phyloP scores from a whole-genome alignment of 53 echinoderm and acorn worm genomes.

The Mesocentrotus franciscanus region DNA sequence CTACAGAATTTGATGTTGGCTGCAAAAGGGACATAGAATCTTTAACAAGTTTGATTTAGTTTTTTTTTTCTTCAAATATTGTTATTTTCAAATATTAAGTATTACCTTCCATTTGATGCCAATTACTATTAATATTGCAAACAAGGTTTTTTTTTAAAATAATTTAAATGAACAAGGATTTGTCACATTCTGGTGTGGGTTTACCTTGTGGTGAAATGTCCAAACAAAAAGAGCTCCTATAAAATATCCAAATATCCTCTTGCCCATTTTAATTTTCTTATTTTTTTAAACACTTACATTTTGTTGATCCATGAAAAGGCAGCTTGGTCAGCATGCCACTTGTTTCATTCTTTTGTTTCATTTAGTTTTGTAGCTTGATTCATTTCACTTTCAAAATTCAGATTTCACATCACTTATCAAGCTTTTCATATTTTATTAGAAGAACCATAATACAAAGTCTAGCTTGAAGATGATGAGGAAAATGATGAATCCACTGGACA shows the following conservation, averaged over 20 bases:
- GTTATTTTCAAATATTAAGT: not conserved
- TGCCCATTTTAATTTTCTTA: not conserved
- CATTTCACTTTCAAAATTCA: not conserved
- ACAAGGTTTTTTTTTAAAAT: not conserved
- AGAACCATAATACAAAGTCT: not conserved
- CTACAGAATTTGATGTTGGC: too few species aligned
- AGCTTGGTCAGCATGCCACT: not conserved
- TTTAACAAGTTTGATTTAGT: not conserved
- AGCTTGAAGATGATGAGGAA: not conserved
- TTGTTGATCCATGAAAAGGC: not conserved
- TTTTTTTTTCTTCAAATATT: not conserved
- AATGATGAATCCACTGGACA: constrained; percentile 11
- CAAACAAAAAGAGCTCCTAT: not conserved
- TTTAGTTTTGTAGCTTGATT: constrained; percentile 29
- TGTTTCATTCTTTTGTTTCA: not conserved
- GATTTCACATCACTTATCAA: not conserved
- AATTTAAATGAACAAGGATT: constrained; percentile 5
- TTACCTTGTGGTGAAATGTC: constrained; percentile 63
- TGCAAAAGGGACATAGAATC: too few species aligned
- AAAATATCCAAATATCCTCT: not conserved
- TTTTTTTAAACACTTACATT: not conserved
- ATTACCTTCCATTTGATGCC: not conserved
- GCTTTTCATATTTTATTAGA: not conserved
- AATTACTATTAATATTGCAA: not conserved
- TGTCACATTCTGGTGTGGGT: constrained; percentile 57